phyloP scores from a whole-genome alignment of 2,797 vertebrate genomes.

The Rhabdophis nuchalis region DNA sequence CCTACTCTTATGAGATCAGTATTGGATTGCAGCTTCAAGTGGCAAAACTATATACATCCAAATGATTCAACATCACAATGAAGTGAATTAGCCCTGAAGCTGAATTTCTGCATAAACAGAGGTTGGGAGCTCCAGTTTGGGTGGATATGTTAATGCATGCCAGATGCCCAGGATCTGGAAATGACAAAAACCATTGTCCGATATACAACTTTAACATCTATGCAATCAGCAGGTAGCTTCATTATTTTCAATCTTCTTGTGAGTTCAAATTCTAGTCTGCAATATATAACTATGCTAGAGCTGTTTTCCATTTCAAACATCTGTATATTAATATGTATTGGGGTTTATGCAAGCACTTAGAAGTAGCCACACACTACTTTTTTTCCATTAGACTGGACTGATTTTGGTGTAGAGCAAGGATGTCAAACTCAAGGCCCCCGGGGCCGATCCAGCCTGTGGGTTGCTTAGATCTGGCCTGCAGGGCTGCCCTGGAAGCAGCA shows the following conservation, averaged over 20 bases:
- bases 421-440: too few relatives aligned
- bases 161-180: constrained; percentile 10
- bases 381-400: not conserved
- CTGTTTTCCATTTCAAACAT: not conserved
- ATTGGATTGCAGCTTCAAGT: not conserved
- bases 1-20: not conserved
- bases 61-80: not conserved
- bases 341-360: not conserved
- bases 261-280: not conserved
- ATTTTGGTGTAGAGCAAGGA: not conserved
- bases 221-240: constrained; percentile 19
- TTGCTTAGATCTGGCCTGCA: too few relatives aligned
- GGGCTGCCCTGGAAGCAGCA: too few relatives aligned
- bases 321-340: not conserved
- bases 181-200: not conserved
- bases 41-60: not conserved
- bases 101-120: not conserved
- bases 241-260: not conserved
- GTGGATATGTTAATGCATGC: not conserved
- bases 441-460: too few relatives aligned
- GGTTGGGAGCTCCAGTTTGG: not conserved
- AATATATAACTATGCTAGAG: not conserved
- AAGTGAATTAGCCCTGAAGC: not conserved
- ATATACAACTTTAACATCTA: not conserved
- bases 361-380: not conserved